These are phyloP conservation scores for Hydroisotoma schaefferi DNA, from an alignment of 2,888 invertebrate genomes.

Conservation along the genomic window DNA sequence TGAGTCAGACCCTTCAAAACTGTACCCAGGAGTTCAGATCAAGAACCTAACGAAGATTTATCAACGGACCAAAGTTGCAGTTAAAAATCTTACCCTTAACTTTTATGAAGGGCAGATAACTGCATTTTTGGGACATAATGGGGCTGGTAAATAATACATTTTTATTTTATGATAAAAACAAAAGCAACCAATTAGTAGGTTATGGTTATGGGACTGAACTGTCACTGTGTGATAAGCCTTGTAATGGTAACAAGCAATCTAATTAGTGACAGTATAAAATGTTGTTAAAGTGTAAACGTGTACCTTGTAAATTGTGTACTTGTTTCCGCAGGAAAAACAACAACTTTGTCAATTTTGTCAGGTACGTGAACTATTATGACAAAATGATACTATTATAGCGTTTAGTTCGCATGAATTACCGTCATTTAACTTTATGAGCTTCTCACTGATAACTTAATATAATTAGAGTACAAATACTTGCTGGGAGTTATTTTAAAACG, in stretches of 20 bases:
- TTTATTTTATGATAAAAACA: no score
- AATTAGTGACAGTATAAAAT: no score
- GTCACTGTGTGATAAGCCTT: no score
- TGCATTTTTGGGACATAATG: conserved; percentile 65
- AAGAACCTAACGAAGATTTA: conserved; percentile 60
- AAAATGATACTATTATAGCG: no score
- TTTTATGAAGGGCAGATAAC: conserved; percentile 83
- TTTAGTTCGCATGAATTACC: no score
- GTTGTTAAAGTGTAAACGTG: neutral
- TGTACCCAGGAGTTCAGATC: conserved; percentile 57
- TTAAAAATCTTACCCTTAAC: conserved; percentile 67
- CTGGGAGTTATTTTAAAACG: neutral
- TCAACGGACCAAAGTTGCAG: conserved; percentile 57
- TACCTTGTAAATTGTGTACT: no score
- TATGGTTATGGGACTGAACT: no score
- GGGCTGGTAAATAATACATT: conserved; percentile 11
- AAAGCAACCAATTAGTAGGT: no score
- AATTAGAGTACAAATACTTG: neutral
- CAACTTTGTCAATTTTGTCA: conserved; percentile 69
- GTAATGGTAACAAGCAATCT: no score
- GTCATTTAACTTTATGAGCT: no score
- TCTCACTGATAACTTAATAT: no score
- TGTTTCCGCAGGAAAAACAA: conserved; percentile 69
- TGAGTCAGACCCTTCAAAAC: conserved; percentile 52
- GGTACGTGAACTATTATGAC: conserved; percentile 50